Conservation (phyloP, 1,140 invertebrate genomes). For the Aphelinus certus region DNA sequence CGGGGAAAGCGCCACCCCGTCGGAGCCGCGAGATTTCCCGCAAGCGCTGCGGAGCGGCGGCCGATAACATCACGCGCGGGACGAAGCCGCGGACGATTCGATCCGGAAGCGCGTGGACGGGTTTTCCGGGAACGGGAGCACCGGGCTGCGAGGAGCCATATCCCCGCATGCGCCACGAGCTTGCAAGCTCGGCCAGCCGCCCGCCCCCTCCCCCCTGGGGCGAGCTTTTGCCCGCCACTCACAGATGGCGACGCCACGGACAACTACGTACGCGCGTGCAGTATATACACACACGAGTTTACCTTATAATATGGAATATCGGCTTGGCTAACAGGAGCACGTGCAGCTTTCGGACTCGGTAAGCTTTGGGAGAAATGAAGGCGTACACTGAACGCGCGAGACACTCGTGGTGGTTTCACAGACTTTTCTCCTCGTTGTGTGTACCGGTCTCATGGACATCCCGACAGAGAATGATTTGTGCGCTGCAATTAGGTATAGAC, state of each 20-base stretch:
- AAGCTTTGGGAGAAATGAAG: too few relatives aligned
- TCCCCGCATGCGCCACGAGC: constrained; percentile 6
- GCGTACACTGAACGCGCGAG: too few relatives aligned
- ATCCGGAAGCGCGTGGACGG: constrained; percentile 38
- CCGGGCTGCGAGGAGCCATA: constrained; percentile 32
- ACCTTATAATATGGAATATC: too few relatives aligned
- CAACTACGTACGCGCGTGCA: too few relatives aligned
- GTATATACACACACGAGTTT: too few relatives aligned
- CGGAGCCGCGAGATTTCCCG: constrained; percentile 43
- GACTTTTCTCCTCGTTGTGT: too few relatives aligned
- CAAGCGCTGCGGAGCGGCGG: constrained; percentile 48
- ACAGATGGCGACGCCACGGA: constrained; percentile 56
- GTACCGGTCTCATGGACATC: too few relatives aligned
- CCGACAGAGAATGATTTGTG: too few relatives aligned
- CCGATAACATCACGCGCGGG: constrained; percentile 60
- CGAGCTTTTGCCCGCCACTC: constrained; percentile 44
- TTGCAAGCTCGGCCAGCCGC: constrained; percentile 31
- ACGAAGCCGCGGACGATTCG: constrained; percentile 49
- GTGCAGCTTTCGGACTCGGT: too few relatives aligned
- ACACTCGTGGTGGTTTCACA: too few relatives aligned
- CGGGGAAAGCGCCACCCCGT: constrained; percentile 51
- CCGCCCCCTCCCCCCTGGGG: background rate
- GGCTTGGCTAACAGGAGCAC: too few relatives aligned
- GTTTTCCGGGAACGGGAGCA: constrained; percentile 34
- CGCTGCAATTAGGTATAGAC: too few relatives aligned